Base-by-base conservation (phyloP, 2,113 vertebrate genomes). In the Tympanuchus pallidicinctus region DNA sequence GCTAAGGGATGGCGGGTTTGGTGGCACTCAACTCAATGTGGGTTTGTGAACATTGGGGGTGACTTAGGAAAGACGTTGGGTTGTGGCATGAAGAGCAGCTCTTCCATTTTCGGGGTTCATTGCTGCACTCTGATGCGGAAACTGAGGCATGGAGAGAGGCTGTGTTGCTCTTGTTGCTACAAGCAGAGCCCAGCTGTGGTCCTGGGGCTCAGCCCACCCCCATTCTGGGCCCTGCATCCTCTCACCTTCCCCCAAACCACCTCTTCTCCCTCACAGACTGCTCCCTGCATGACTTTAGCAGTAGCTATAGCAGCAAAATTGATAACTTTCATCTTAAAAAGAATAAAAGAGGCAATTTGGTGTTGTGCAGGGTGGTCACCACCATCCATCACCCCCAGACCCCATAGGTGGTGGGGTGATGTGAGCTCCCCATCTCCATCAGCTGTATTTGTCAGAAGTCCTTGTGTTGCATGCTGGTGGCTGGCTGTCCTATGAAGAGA, bases 231-330 rank as follows among this genome's bases (percentile, higher is more conserved):
- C 13, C 28, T 32, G 54, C 28, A 56, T 17, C 54, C 54, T 19
- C 54, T 32, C 30, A 30, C 3, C 28, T 56, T 15, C 52, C 27
- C 27, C 27, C 27, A 76, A 82, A 54, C 66, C 71, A 45, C 21
- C 72, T 43, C 79, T 59, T 60, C 25, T 86, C 28, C 67, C 85
- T 88, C 40, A 14, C 42, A 66, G 60, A 36, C 65, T 80, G 82
- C 86, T 75, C 93, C 94, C 57, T 34, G 64, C 56, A 57, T 93
- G 92, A 83, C 90, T 91, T 94, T 90, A 93, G 72, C 94, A 73
- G 90, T 95, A 93, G 79, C 92, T 56, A 94, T 88, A 88, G 90
- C 92, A 95, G 93, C 92, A 78, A 67, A 94, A 95, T 83, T 67
- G 88, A 93, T 94, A 94, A 64, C 86, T 88, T 61, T 57, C 65